phyloP scores from a whole-genome alignment of 2,113 vertebrate species.

The Cairina moschata region DNA sequence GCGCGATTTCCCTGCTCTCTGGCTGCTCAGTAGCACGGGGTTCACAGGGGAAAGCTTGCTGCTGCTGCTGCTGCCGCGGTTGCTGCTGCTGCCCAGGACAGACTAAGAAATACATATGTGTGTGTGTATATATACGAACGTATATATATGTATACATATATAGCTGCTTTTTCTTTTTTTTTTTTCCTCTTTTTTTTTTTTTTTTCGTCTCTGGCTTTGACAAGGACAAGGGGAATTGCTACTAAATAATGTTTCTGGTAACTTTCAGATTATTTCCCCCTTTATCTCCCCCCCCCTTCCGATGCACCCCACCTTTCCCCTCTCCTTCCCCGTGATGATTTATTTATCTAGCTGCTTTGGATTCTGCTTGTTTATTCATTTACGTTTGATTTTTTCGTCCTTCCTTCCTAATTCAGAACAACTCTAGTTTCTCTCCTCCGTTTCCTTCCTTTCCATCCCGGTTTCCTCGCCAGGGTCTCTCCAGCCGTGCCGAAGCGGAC shows the following conservation, averaged over 20 bases:
- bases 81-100: slow-evolving; percentile 10
- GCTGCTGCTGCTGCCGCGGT: background rate
- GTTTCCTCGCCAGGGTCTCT: slow-evolving; percentile 59
- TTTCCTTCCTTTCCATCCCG: slow-evolving; percentile 64
- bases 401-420: slow-evolving; percentile 60
- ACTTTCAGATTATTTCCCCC: slow-evolving; percentile 81
- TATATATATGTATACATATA: slow-evolving; percentile 63
- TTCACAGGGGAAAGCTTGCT: slow-evolving; percentile 79
- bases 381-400: slow-evolving; percentile 7
- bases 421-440: slow-evolving; percentile 57
- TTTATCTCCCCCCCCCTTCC: background rate
- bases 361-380: slow-evolving; percentile 71
- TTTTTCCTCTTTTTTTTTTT: slow-evolving; percentile 70
- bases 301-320: slow-evolving; percentile 46
- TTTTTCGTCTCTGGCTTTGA: slow-evolving; percentile 78
- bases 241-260: slow-evolving; percentile 94
- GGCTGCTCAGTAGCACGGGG: slow-evolving; percentile 83
- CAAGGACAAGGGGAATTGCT: slow-evolving; percentile 80
- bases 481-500: slow-evolving; percentile 53
- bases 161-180: slow-evolving; percentile 70
- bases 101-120: slow-evolving; percentile 47
- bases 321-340: slow-evolving; percentile 45
- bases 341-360: slow-evolving; percentile 72
- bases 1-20: slow-evolving; percentile 75
- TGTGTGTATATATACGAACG: slow-evolving; percentile 59